Conservation (phyloP, 1,140 invertebrate species). For the Cataglyphis hispanica region DNA sequence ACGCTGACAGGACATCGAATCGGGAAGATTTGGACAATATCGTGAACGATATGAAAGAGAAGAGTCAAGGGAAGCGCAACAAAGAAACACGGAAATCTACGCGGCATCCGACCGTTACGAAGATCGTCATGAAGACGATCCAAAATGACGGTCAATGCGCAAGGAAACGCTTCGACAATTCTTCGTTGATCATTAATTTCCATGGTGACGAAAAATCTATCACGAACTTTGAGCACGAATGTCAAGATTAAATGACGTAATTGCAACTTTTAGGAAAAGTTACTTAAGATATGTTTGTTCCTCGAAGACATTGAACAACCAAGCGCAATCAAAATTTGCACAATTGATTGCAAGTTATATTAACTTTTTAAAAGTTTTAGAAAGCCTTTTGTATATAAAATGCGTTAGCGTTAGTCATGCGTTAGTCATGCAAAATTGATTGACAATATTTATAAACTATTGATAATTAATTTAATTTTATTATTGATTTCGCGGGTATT, state of each 20-base stretch:
- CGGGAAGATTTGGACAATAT: constrained; percentile 27
- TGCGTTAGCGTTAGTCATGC: neutral
- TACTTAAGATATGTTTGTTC: neutral
- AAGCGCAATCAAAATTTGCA: neutral
- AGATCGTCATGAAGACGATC: constrained; percentile 56
- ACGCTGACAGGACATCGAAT: neutral
- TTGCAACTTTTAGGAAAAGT: neutral
- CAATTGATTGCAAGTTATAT: neutral
- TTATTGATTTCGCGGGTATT: neutral
- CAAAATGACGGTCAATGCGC: constrained; percentile 24
- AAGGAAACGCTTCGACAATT: constrained; percentile 30
- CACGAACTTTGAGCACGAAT: neutral
- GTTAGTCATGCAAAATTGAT: neutral
- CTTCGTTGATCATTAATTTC: constrained; percentile 12
- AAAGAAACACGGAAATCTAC: constrained; percentile 39
- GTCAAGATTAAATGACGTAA: neutral
- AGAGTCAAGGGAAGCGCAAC: neutral
- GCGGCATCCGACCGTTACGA: constrained; percentile 21
- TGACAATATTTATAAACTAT: neutral
- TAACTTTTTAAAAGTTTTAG: neutral
- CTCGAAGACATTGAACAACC: neutral
- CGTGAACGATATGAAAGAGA: neutral
- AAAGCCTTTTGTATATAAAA: neutral
- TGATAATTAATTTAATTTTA: constrained; percentile 17
- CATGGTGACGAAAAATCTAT: neutral